Percentiles rank a stretch among this genome's conserved stretches.
Conservation (phyloP, 1,140 invertebrate genomes). For the Paraescarpia echinospica region DNA sequence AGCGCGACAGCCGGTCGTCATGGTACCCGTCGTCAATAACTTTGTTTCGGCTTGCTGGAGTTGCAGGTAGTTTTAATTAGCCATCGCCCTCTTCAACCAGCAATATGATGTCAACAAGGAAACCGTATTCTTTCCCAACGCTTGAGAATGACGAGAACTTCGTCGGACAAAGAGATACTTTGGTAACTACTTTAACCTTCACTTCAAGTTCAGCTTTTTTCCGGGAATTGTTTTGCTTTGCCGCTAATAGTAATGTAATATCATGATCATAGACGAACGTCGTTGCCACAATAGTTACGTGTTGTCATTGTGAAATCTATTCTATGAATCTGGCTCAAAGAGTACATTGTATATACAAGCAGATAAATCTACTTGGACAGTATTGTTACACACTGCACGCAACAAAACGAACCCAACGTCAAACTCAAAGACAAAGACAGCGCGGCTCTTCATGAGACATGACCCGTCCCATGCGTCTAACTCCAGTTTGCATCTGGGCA, state of each 20-base stretch:
- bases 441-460: too few species aligned
- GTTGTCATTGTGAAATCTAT: not conserved
- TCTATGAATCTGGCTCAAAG: not conserved
- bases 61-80: not conserved
- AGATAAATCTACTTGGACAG: not conserved
- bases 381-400: not conserved
- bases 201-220: not conserved
- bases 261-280: not conserved
- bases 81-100: constrained; percentile 7
- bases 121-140: constrained; percentile 54
- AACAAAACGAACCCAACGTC: not conserved
- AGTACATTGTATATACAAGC: too few species aligned
- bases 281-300: not conserved
- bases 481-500: too few species aligned
- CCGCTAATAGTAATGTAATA: not conserved
- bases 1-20: not conserved
- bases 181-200: constrained; percentile 30
- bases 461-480: too few species aligned
- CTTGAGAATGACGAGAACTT: constrained; percentile 53
- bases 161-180: constrained; percentile 35
- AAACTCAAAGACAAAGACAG: too few species aligned
- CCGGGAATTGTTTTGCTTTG: not conserved
- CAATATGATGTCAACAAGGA: constrained; percentile 39
- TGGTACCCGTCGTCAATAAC: not conserved
- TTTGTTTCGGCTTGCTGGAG: not conserved